Conservation (phyloP, 2,888 invertebrate species). For the Cyclophora punctaria region DNA sequence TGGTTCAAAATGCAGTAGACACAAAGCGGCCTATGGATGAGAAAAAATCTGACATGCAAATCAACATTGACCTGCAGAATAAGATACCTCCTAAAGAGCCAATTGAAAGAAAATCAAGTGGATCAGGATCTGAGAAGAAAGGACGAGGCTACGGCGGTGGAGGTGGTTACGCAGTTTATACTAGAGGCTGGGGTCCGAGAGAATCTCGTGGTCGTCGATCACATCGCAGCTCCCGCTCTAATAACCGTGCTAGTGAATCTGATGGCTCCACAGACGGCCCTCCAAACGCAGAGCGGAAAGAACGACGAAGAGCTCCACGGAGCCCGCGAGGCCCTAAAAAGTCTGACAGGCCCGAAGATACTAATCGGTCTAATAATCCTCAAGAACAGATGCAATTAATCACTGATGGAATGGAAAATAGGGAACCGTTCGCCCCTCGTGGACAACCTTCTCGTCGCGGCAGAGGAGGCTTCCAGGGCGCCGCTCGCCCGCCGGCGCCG, state of each 20-base stretch:
- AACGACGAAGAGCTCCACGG: conserved; percentile 69
- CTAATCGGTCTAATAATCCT: conserved; percentile 27
- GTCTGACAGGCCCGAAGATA: conserved; percentile 75
- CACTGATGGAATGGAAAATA: conserved; percentile 56
- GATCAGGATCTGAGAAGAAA: conserved; percentile 69
- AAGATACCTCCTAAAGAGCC: conserved; percentile 66
- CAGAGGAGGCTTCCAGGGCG: conserved; percentile 76
- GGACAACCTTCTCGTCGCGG: conserved; percentile 93
- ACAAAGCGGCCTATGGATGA: conserved; percentile 46
- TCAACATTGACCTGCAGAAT: conserved; percentile 55
- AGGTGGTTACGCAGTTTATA: conserved; percentile 55
- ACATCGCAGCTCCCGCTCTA: conserved; percentile 63
- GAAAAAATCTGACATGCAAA: conserved; percentile 46
- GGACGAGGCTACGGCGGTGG: conserved; percentile 62
- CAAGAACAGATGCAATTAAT: conserved; percentile 32
- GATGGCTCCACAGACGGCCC: conserved; percentile 84
- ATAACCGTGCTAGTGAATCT: conserved; percentile 78
- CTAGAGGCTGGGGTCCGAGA: conserved; percentile 66
- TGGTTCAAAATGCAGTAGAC: conserved; percentile 34
- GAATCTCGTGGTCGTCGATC: conserved; percentile 68
- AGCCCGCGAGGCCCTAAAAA: conserved; percentile 76
- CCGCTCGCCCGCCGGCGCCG: conserved; percentile 62
- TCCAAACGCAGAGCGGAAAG: conserved; percentile 70
- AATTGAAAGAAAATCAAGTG: conserved; percentile 62
- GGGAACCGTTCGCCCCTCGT: conserved; percentile 87